Evolutionary conservation across 1,140 invertebrate genomes (phyloP).

Genomic region (Drosophila watanabei): DNA sequence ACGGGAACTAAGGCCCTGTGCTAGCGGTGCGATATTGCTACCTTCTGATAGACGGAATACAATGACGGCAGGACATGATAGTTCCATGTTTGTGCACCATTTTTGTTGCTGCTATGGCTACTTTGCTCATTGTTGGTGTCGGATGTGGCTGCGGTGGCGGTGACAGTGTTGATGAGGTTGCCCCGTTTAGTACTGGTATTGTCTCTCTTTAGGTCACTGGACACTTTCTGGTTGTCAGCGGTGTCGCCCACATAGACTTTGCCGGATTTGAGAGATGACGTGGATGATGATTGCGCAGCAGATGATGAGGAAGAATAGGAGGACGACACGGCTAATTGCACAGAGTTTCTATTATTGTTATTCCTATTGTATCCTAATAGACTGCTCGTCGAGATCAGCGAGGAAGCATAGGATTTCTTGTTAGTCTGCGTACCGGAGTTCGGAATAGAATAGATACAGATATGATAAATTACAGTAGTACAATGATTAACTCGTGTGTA

Average conservation of each 20-base stretch:
- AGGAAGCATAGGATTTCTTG: conserved; percentile 85
- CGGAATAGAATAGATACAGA: conserved; percentile 67
- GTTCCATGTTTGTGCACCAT: conserved; percentile 90
- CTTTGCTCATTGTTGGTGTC: conserved; percentile 66
- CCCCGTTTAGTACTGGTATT: conserved; percentile 48
- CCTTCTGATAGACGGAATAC: conserved; percentile 94
- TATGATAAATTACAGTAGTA: conserved; percentile 60
- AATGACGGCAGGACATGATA: conserved; percentile 93
- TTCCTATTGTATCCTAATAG: conserved; percentile 84
- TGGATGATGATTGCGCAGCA: conserved; percentile 68
- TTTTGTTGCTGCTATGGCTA: conserved; percentile 74
- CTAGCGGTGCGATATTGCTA: conserved; percentile 84
- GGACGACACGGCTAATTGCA: conserved; percentile 69
- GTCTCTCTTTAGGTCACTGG: conserved; percentile 36
- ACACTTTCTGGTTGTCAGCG: conserved; percentile 52
- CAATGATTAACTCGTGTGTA: conserved; percentile 26
- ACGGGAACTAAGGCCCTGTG: neutral
- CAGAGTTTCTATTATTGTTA: conserved; percentile 78
- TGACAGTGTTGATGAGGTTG: conserved; percentile 77
- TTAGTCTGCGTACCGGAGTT: conserved; percentile 76
- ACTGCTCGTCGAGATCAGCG: conserved; percentile 85
- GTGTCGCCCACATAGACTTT: conserved; percentile 85
- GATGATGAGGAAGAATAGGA: conserved; percentile 64
- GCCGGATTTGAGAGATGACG: conserved; percentile 66
- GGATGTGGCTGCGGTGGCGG: conserved; percentile 63